These are phyloP conservation scores for Setophaga petechia DNA, from an alignment of 2,113 vertebrate genomes.

Conservation along the genomic window DNA sequence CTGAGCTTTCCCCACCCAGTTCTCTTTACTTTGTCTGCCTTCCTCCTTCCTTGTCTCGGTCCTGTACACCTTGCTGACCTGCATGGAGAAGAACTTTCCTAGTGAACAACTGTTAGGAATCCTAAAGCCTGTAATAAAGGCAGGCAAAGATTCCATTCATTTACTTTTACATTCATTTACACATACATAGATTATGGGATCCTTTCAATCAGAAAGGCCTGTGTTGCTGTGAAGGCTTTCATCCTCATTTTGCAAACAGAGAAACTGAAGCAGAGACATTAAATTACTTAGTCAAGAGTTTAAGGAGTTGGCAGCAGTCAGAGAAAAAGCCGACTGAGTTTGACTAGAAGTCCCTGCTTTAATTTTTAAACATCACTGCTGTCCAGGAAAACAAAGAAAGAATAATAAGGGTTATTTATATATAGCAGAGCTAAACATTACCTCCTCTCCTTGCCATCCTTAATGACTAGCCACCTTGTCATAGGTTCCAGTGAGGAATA, in stretches of 20 bases:
- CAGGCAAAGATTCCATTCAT: background rate
- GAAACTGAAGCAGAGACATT: background rate
- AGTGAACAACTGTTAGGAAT: background rate
- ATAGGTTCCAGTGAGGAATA: background rate
- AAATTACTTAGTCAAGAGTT: background rate
- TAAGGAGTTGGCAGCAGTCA: background rate
- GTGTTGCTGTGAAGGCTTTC: background rate
- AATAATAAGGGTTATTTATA: background rate
- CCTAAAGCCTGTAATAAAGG: background rate
- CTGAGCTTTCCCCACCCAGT: background rate
- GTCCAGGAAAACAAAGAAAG: background rate
- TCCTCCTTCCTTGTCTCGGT: background rate
- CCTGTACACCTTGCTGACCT: background rate
- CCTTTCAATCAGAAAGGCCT: background rate
- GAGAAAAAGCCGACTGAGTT: background rate
- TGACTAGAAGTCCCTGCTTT: background rate
- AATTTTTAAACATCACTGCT: background rate
- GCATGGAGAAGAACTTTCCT: background rate
- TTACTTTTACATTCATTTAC: background rate
- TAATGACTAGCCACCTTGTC: background rate
- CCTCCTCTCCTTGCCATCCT: background rate
- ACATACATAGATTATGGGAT: background rate
- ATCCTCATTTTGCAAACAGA: background rate
- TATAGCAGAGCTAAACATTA: background rate
- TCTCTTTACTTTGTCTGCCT: background rate